These are phyloP conservation scores for Luperina nickerlii DNA, from an alignment of 2,888 invertebrate species.

Conservation along the genomic window DNA sequence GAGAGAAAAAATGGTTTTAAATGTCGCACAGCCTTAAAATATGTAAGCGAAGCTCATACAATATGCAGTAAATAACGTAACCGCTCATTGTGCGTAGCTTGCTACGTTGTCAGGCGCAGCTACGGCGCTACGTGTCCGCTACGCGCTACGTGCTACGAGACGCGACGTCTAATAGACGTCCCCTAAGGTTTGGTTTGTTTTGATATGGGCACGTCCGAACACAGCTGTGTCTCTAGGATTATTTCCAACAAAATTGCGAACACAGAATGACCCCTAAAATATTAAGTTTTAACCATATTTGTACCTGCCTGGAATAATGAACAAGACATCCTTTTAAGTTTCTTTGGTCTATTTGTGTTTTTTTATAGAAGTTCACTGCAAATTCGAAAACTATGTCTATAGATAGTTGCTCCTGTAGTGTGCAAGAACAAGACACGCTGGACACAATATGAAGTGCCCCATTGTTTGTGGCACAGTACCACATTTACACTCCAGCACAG, in stretches of 20 bases:
- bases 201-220: conserved; percentile 53
- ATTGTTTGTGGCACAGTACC: no score
- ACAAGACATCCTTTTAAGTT: neutral
- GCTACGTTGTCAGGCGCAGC: conserved; percentile 54
- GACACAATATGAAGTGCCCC: no score
- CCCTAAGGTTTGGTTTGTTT: conserved; percentile 26
- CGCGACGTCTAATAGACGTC: conserved; percentile 29
- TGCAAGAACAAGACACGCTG: no score
- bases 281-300: conserved; percentile 34
- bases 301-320: conserved; percentile 24
- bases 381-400: no score
- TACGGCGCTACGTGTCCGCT: conserved; percentile 48
- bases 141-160: conserved; percentile 53
- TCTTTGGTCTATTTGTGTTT: neutral
- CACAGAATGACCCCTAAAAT: conserved; percentile 41
- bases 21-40: conserved; percentile 35
- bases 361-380: neutral
- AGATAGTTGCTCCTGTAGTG: no score
- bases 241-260: conserved; percentile 47
- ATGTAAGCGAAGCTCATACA: conserved; percentile 51
- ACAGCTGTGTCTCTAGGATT: conserved; percentile 56
- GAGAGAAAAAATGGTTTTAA: conserved; percentile 24
- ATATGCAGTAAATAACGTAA: conserved; percentile 66
- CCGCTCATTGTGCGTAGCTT: conserved; percentile 60
- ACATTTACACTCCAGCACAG: no score